phyloP scores from a whole-genome alignment of 2,888 invertebrate species.

The Drosophila merina region DNA sequence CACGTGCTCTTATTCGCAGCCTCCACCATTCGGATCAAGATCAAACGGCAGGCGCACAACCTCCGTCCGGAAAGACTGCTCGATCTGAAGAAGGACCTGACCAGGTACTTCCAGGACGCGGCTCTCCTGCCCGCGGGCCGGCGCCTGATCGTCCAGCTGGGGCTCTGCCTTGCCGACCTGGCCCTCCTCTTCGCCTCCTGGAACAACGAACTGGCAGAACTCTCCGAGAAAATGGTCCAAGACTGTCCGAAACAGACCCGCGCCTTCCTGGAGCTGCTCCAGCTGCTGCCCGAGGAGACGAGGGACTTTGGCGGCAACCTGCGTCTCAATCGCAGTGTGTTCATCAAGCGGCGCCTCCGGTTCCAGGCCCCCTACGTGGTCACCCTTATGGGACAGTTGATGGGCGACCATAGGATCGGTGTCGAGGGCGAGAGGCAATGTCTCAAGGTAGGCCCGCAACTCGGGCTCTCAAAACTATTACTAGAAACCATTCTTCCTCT shows the following conservation, averaged over 20 bases:
- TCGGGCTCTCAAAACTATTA: too few species aligned
- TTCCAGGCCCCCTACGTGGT: background rate
- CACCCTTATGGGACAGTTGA: background rate
- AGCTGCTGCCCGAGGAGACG: background rate
- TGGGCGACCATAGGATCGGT: background rate
- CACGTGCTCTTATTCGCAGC: constrained; percentile 1
- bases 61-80: background rate
- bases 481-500: background rate
- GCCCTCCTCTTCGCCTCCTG: background rate
- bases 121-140: background rate
- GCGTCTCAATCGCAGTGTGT: background rate
- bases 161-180: background rate
- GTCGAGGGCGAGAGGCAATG: background rate
- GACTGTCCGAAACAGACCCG: background rate
- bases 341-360: background rate
- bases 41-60: background rate
- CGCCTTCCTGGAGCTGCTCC: background rate
- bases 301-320: background rate
- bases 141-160: background rate
- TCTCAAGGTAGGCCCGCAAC: background rate
- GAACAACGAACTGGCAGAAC: background rate
- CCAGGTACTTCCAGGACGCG: background rate
- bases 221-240: background rate
- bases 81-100: background rate
- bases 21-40: background rate